Percentiles rank a stretch among this genome's conserved stretches.
phyloP scores from a whole-genome alignment of 1,140 invertebrate genomes.

The Drosophila mojavensis region DNA sequence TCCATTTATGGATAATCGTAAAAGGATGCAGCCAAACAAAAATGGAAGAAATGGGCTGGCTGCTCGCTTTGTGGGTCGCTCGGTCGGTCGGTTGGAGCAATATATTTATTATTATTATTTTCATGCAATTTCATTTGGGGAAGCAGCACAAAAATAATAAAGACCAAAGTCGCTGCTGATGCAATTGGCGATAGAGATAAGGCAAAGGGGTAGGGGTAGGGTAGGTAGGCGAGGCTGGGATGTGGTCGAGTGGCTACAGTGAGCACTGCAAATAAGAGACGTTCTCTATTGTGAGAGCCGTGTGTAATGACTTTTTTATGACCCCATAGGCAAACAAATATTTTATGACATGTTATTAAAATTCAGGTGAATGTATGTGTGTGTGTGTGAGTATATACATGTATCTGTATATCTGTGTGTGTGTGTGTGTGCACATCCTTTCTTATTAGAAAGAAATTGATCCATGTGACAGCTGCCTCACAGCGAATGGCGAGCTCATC shows the following conservation, averaged over 20 bases:
- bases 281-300: background rate
- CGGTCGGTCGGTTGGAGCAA: background rate
- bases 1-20: constrained; percentile 61
- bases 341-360: constrained; percentile 83
- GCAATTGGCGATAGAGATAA: constrained; percentile 38
- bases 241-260: background rate
- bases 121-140: constrained; percentile 60
- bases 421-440: constrained; percentile 15
- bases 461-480: constrained; percentile 22
- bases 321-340: constrained; percentile 73
- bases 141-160: constrained; percentile 42
- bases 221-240: background rate
- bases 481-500: background rate
- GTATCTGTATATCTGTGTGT: background rate
- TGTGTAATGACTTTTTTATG: constrained; percentile 83
- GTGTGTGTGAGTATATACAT: too few species aligned
- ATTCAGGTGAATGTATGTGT: constrained; percentile 40
- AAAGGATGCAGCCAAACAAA: constrained; percentile 52
- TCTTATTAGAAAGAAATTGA: constrained; percentile 82
- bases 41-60: background rate
- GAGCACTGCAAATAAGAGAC: background rate
- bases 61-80: too few species aligned
- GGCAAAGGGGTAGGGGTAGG: background rate
- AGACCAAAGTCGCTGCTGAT: constrained; percentile 53
- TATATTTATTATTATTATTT: constrained; percentile 63